Percentiles rank a stretch among this genome's conserved stretches.
Conservation (phyloP, 1,140 invertebrate species). For the Chrysomallon squamiferum region DNA sequence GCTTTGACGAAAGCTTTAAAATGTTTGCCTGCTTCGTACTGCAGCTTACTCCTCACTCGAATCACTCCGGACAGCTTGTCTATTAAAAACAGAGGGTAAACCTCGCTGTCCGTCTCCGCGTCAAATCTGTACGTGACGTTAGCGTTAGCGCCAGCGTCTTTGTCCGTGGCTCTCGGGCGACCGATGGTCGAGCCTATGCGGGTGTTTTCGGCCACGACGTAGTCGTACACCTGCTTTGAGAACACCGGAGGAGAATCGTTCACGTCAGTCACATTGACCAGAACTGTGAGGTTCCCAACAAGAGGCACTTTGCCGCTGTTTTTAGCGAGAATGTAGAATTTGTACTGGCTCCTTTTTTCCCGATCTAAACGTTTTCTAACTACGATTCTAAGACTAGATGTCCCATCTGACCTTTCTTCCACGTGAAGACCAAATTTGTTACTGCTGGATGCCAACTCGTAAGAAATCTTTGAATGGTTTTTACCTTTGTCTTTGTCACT, state of each 20-base stretch:
- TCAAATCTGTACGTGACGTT: slow-evolving; percentile 77
- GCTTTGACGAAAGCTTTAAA: slow-evolving; percentile 54
- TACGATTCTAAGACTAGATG: slow-evolving; percentile 39
- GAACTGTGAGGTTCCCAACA: slow-evolving; percentile 53
- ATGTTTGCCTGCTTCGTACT: slow-evolving; percentile 26
- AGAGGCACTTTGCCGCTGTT: slow-evolving; percentile 83
- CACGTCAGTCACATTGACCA: slow-evolving; percentile 71
- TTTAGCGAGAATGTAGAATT: slow-evolving; percentile 82
- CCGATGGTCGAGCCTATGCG: slow-evolving; percentile 79
- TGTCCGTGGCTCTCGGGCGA: slow-evolving; percentile 82
- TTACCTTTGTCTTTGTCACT: slow-evolving; percentile 68
- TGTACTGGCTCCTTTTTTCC: slow-evolving; percentile 88
- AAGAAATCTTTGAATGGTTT: slow-evolving; percentile 47
- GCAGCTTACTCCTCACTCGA: slow-evolving; percentile 18
- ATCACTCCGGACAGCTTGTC: slow-evolving; percentile 34
- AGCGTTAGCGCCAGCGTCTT: slow-evolving; percentile 75
- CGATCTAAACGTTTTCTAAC: slow-evolving; percentile 72
- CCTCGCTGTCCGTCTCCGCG: slow-evolving; percentile 14
- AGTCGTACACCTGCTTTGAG: slow-evolving; percentile 34
- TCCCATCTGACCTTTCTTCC: slow-evolving; percentile 43
- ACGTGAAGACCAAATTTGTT: slow-evolving; percentile 43
- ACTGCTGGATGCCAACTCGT: slow-evolving; percentile 42
- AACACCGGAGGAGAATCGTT: slow-evolving; percentile 95
- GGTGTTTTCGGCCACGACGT: slow-evolving; percentile 30
- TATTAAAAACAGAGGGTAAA: slow-evolving; percentile 27